Base-by-base conservation (phyloP, 2,888 invertebrate genomes). In the Brachyptera putata region DNA sequence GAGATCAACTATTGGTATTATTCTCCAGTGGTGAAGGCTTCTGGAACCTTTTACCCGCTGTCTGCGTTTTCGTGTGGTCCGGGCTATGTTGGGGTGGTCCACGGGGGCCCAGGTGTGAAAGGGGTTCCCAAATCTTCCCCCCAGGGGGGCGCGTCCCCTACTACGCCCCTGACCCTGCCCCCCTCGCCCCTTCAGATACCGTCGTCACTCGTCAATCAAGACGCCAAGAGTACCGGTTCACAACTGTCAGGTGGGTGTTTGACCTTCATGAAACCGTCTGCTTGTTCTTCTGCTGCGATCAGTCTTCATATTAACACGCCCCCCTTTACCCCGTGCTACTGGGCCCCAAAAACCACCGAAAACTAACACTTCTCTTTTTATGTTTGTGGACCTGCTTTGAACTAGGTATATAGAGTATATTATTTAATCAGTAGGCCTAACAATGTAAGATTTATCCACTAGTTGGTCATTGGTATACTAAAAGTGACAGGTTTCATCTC, bases 21-120 rank as follows among this genome's bases (percentile, higher is more conserved):
- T 76, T 74, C 85, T 86, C 79, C 85, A 89, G 88, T 91, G 82
- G 90, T 93, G 81, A 92, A 91, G 86, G 90, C 92, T 77, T 85
- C 90, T 72, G 92, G 93, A 76, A 92, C 92, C 75, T 93, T 89
- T 80, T 92, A 90, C 79, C 93, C 93, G 72, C 84, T 91, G 70
- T 89, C 87, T 68, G 73, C 64, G 63, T 64, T 64, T 64, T 64
- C 63, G 61, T 64, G 63, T 63, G 65, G 63, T 57, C 61, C 60
- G 46, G 53, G 53, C 61, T 50, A 58, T 58, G 53, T 24, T 50
- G 60, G 56, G 59, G 62, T 57, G 57, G 50, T 26, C 34, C 50
- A 46, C n/a, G 46, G 46, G 46, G 46, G 46, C 46, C 46, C 46
- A 46, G 53, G 53, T 53, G 53, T 53, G 21, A 63, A 63, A 61